Evolutionary conservation across 2,797 vertebrate species (phyloP).

Genomic region (Tachyglossus aculeatus): DNA sequence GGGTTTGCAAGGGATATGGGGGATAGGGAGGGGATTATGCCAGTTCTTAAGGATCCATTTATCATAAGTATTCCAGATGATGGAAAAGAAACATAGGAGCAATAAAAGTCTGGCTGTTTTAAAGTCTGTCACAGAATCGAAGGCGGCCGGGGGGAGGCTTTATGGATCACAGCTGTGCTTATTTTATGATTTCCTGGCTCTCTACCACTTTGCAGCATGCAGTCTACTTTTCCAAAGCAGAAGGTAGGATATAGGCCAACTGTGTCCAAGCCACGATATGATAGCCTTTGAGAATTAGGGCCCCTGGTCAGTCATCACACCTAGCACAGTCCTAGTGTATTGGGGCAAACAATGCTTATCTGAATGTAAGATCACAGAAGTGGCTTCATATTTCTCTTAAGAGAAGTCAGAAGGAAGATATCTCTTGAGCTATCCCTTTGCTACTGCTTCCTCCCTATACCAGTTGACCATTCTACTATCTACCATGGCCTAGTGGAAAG

Average conservation of each 20-base stretch:
- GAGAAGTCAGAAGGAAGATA: too few species aligned
- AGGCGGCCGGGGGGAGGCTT: slow-evolving; percentile 42
- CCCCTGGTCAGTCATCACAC: too few species aligned
- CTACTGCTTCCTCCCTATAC: too few species aligned
- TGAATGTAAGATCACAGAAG: too few species aligned
- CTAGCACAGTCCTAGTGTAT: not conserved
- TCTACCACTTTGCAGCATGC: slow-evolving; percentile 39
- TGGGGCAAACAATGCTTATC: too few species aligned
- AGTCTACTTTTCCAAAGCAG: not conserved
- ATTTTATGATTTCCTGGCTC: slow-evolving; percentile 65
- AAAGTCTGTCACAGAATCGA: slow-evolving; percentile 43
- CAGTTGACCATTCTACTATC: too few species aligned
- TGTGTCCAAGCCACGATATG: not conserved
- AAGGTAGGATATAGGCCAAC: slow-evolving; percentile 22
- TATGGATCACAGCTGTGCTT: slow-evolving; percentile 70
- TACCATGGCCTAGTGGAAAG: too few species aligned
- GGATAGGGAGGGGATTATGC: slow-evolving; percentile 20
- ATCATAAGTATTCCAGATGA: slow-evolving; percentile 38
- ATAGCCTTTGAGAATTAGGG: not conserved
- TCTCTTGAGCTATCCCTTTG: too few species aligned
- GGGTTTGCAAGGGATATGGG: slow-evolving; percentile 14
- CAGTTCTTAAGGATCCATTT: slow-evolving; percentile 30
- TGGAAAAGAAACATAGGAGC: slow-evolving; percentile 13
- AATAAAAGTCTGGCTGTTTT: slow-evolving; percentile 24
- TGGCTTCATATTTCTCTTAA: too few species aligned